Conservation (phyloP, 2,797 vertebrate species). For the Clarias laeviceps region DNA sequence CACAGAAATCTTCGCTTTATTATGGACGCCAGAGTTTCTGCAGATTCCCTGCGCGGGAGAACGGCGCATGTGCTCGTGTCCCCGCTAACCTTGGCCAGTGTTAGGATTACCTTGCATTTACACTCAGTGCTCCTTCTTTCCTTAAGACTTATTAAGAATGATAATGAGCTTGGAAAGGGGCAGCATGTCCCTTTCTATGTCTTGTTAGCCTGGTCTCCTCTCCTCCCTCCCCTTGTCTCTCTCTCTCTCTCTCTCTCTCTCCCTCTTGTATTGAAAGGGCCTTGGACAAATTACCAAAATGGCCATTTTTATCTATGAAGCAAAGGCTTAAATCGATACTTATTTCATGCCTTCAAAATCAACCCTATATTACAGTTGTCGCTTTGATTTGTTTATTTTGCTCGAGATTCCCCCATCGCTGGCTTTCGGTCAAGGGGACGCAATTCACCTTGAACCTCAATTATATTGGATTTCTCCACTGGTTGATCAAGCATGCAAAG, state of each 20-base stretch:
- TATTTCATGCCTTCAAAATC: constrained; percentile 86
- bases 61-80: constrained; percentile 85
- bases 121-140: constrained; percentile 97
- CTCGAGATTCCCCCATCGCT: constrained; percentile 60
- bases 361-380: constrained; percentile 83
- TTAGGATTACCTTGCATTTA: constrained; percentile 99
- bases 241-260: constrained; percentile 29
- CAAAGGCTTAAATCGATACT: constrained; percentile 83
- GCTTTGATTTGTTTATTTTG: constrained; percentile 84
- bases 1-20: neutral
- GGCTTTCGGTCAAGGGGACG: constrained; percentile 70
- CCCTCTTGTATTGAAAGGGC: constrained; percentile 84
- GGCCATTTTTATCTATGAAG: constrained; percentile 85
- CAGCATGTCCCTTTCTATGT: constrained; percentile 82
- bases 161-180: constrained; percentile 98
- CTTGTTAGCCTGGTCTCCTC: constrained; percentile 75
- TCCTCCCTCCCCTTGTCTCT: constrained; percentile 53
- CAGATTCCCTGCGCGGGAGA: constrained; percentile 67
- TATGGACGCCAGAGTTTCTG: neutral
- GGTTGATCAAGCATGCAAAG: constrained; percentile 99
- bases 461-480: constrained; percentile 93
- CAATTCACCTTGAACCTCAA: constrained; percentile 89
- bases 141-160: constrained; percentile 99
- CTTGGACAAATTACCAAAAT: constrained; percentile 92
- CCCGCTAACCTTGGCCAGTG: constrained; percentile 98